Conservation (phyloP, 2,113 vertebrate species). For the Ceratotherium simum region DNA sequence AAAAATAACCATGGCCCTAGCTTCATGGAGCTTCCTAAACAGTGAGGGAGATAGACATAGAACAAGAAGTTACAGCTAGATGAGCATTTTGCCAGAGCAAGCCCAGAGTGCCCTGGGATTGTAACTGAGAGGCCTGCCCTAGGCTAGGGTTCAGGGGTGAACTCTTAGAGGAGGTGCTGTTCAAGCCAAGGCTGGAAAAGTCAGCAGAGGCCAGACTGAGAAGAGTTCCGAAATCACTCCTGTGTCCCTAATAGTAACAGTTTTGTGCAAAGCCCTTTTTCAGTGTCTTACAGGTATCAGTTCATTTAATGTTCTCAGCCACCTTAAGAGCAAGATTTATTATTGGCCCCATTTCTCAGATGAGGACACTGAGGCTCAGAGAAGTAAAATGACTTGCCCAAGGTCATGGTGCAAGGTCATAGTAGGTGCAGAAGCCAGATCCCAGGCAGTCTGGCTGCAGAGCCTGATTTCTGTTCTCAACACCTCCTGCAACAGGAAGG, state of each 20-base stretch:
- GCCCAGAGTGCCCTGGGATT: background rate
- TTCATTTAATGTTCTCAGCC: background rate
- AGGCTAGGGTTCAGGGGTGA: background rate
- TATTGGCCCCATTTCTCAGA: background rate
- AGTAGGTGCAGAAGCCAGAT: background rate
- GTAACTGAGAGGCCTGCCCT: background rate
- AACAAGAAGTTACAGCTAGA: background rate
- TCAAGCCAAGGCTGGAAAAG: background rate
- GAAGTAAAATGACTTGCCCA: background rate
- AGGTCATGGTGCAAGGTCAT: background rate
- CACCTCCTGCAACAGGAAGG: background rate
- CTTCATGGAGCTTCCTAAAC: background rate
- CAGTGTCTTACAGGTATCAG: background rate
- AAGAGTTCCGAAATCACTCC: background rate
- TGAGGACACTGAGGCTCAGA: background rate
- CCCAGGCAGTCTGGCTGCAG: background rate
- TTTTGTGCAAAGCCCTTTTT: background rate
- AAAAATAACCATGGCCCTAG: background rate
- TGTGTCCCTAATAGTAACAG: background rate
- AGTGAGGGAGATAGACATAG: background rate
- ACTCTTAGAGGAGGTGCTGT: background rate
- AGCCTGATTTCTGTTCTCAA: background rate
- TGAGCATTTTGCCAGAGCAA: background rate
- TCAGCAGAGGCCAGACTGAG: background rate
- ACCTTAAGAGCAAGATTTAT: background rate